These are phyloP conservation scores for Fragum fragum DNA, from an alignment of 2,888 invertebrate species.

Conservation along the genomic window DNA sequence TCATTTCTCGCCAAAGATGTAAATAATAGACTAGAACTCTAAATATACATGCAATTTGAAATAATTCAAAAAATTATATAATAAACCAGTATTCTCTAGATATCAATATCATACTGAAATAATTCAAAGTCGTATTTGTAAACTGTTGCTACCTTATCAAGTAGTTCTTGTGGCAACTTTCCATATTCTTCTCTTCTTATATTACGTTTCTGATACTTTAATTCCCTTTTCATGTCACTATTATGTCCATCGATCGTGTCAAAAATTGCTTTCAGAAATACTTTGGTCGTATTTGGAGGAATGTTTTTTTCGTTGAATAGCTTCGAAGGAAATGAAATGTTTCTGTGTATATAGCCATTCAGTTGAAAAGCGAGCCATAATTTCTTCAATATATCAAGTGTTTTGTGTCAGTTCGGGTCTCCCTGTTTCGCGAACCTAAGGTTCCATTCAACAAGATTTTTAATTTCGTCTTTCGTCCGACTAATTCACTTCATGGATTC, in stretches of 20 bases:
- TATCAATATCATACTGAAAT: no score
- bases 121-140: conserved; percentile 67
- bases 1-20: no score
- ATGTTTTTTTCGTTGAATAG: background rate
- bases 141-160: conserved; percentile 40
- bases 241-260: background rate
- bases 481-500: background rate
- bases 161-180: conserved; percentile 30
- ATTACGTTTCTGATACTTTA: conserved; percentile 33
- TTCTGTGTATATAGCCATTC: conserved; percentile 64
- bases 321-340: conserved; percentile 28
- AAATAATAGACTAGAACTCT: no score
- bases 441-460: conserved; percentile 56
- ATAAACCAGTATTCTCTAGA: no score
- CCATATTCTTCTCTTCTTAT: conserved; percentile 55
- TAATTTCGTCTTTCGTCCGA: conserved; percentile 46
- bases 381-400: conserved; percentile 43
- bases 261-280: background rate
- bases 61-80: no score
- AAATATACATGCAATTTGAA: no score
- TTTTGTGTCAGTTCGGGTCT: background rate
- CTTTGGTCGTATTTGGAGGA: background rate
- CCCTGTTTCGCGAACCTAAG: no score
- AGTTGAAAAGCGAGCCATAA: conserved; percentile 63
- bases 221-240: background rate